These are phyloP conservation scores for Meteorus colon DNA, from an alignment of 2,888 invertebrate species.

Conservation along the genomic window DNA sequence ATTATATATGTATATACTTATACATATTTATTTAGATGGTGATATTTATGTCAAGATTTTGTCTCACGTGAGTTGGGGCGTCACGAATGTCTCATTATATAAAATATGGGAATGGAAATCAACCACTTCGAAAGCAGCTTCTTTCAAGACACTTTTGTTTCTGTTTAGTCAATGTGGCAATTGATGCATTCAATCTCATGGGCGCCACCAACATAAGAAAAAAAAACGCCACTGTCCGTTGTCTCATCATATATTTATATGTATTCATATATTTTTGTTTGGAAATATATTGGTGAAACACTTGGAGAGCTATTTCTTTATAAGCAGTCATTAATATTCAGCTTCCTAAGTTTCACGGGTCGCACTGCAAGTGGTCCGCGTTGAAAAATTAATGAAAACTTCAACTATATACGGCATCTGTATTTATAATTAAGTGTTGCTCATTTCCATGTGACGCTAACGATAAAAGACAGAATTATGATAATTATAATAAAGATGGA, in stretches of 20 bases:
- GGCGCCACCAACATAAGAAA: background rate
- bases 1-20: background rate
- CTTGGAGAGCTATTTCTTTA: slow-evolving; percentile 32
- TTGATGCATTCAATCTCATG: background rate
- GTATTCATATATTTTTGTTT: slow-evolving; percentile 8
- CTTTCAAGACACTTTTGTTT: slow-evolving; percentile 12
- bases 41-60: background rate
- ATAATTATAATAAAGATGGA: slow-evolving; percentile 2
- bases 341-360: slow-evolving; percentile 51
- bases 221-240: slow-evolving; percentile 1
- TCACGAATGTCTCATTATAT: slow-evolving; percentile 3
- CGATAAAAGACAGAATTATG: slow-evolving; percentile 10
- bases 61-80: background rate
- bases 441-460: slow-evolving; percentile 28
- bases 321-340: slow-evolving; percentile 57
- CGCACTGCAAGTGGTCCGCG: slow-evolving; percentile 44
- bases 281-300: slow-evolving; percentile 21
- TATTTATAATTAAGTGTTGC: slow-evolving; percentile 28
- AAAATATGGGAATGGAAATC: slow-evolving; percentile 11
- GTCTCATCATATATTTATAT: background rate
- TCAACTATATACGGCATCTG: slow-evolving; percentile 19
- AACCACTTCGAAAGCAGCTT: slow-evolving; percentile 6
- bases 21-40: background rate
- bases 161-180: background rate
- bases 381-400: slow-evolving; percentile 51